A percentile compares a stretch with the other conserved stretches of the same genome.
Conservation (phyloP, 92 coral and sea anemone species). For the Epizoanthus stellaris region DNA sequence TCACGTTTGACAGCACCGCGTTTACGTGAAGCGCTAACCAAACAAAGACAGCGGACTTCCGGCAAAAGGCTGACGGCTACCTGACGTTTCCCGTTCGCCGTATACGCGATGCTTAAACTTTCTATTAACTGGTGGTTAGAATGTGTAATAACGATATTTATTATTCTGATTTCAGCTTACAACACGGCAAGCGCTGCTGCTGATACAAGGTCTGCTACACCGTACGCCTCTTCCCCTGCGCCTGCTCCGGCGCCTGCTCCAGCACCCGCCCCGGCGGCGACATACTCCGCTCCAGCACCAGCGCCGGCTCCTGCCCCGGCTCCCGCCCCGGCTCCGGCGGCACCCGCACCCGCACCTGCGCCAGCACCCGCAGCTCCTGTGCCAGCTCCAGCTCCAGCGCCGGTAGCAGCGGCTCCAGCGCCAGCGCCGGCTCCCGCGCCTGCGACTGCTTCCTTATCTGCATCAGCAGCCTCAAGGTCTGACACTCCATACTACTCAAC, state of each 20-base stretch:
- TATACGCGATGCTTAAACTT: no score
- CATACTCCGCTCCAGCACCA: slow-evolving; percentile 23
- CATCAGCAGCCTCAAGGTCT: slow-evolving; percentile 37
- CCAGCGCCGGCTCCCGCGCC: slow-evolving; percentile 63
- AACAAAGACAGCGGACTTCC: no score
- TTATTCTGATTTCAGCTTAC: slow-evolving; percentile 12
- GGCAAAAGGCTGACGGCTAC: no score
- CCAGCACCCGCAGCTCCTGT: slow-evolving; percentile 8
- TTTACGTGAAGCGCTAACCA: no score
- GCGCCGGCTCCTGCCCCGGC: slow-evolving; percentile 63
- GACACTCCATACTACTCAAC: slow-evolving; percentile 47
- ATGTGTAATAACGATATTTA: neutral
- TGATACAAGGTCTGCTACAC: slow-evolving; percentile 31
- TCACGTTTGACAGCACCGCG: no score
- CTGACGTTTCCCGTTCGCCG: no score
- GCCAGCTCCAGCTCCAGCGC: slow-evolving; percentile 34
- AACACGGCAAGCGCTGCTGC: slow-evolving; percentile 31
- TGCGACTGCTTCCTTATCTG: slow-evolving; percentile 39
- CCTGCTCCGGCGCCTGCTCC: slow-evolving; percentile 54
- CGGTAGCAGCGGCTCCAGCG: slow-evolving; percentile 54
- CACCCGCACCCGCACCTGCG: slow-evolving; percentile 47
- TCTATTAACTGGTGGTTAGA: no score
- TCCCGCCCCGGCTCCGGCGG: slow-evolving; percentile 62
- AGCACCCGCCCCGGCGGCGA: no score
- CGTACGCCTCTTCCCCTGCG: slow-evolving; percentile 34